Conservation (phyloP, 2,888 invertebrate species). For the Nipponacmea schrenckii region DNA sequence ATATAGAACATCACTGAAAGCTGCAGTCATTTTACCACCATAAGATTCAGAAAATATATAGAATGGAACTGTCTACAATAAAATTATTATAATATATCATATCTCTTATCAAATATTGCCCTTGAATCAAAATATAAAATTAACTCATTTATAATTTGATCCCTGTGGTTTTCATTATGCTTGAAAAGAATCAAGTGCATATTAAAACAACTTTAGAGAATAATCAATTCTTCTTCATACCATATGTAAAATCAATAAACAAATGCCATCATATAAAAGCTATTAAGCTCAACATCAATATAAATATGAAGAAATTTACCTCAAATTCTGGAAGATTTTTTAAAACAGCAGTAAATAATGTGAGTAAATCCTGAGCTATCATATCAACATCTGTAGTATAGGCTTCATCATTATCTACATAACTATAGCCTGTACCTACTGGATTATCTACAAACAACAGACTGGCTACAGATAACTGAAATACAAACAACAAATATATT, state of each 20-base stretch:
- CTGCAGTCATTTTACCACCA: conserved; percentile 92
- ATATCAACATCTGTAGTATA: conserved; percentile 74
- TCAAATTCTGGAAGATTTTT: conserved; percentile 75
- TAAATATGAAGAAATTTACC: conserved; percentile 36
- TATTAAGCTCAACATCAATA: too few species aligned
- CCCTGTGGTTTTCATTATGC: too few species aligned
- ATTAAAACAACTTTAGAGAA: too few species aligned
- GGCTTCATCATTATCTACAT: conserved; percentile 73
- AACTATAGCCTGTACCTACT: conserved; percentile 88
- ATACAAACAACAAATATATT: conserved; percentile 22
- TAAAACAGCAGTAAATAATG: conserved; percentile 79
- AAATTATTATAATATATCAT: neutral
- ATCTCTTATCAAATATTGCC: too few species aligned
- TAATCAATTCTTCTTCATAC: too few species aligned
- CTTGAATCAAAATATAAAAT: too few species aligned
- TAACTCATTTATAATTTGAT: too few species aligned
- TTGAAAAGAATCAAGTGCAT: too few species aligned
- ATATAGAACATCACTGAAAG: conserved; percentile 75
- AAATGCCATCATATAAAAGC: too few species aligned
- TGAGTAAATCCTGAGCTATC: conserved; percentile 82
- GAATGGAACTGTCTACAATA: conserved; percentile 74
- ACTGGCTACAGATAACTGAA: conserved; percentile 80
- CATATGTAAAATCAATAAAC: too few species aligned
- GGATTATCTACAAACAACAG: conserved; percentile 90
- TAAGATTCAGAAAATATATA: conserved; percentile 92